A percentile compares a stretch with the other conserved stretches of the same genome.
Evolutionary conservation across 2,797 vertebrate species (phyloP).

Genomic region (Sphaeramia orbicularis): DNA sequence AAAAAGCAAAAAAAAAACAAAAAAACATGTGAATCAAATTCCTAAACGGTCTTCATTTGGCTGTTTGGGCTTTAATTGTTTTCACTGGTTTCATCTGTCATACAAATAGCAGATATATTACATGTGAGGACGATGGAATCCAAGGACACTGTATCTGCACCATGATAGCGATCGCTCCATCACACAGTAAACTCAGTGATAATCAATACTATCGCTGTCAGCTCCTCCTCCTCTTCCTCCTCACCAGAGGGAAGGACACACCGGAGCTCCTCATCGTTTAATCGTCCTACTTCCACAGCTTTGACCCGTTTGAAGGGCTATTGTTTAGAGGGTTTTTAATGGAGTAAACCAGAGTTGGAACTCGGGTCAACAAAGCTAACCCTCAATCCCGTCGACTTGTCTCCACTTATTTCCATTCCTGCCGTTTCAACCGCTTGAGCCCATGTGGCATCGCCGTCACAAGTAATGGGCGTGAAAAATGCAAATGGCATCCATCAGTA

Average conservation of each 20-base stretch:
- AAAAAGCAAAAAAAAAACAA: too few species aligned
- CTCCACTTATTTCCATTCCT: constrained; percentile 16
- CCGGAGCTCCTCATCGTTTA: constrained; percentile 33
- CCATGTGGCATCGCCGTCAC: constrained; percentile 1
- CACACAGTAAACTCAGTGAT: constrained; percentile 35
- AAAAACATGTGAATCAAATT: too few species aligned
- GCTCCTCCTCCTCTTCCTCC: constrained; percentile 27
- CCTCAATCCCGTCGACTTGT: constrained; percentile 7
- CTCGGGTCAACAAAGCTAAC: constrained; percentile 9
- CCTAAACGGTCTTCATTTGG: not conserved
- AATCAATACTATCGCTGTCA: constrained; percentile 62
- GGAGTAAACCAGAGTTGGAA: too few species aligned
- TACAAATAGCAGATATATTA: constrained; percentile 4
- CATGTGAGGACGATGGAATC: not conserved
- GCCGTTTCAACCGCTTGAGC: not conserved
- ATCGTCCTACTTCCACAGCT: constrained; percentile 38
- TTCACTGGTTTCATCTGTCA: constrained; percentile 6
- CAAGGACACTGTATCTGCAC: constrained; percentile 31
- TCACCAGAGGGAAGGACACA: constrained; percentile 51
- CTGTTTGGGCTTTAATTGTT: constrained; percentile 14
- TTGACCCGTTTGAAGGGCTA: not conserved
- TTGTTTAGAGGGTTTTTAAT: not conserved
- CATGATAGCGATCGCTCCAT: constrained; percentile 23
- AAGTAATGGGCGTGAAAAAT: constrained; percentile 39
- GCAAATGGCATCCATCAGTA: constrained; percentile 44